phyloP scores from a whole-genome alignment of 2,888 invertebrate species.

The Anthrax anthrax region DNA sequence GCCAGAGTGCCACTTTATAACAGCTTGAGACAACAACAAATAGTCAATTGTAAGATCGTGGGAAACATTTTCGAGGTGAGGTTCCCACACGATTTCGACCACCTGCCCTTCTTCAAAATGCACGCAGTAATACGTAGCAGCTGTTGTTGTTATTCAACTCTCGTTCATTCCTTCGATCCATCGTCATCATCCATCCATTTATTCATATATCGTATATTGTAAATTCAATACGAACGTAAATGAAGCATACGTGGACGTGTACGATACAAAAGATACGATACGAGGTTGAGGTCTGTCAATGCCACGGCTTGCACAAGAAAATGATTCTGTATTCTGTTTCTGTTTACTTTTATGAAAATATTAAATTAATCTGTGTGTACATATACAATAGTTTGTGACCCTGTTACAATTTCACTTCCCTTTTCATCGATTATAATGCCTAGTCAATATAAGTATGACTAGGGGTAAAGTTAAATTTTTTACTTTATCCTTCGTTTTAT shows the following conservation, averaged over 20 bases:
- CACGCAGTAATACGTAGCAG: constrained; percentile 28
- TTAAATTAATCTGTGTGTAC: too few relatives aligned
- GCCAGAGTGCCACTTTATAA: not conserved
- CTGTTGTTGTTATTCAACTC: constrained; percentile 22
- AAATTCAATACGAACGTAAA: too few relatives aligned
- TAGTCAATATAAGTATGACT: too few relatives aligned
- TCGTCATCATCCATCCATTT: not conserved
- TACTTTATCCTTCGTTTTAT: too few relatives aligned
- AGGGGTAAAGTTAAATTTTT: too few relatives aligned
- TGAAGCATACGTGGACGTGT: too few relatives aligned
- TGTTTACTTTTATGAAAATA: too few relatives aligned
- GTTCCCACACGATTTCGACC: constrained; percentile 34
- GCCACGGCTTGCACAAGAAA: not conserved
- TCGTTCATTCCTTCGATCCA: constrained; percentile 11
- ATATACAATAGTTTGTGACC: too few relatives aligned
- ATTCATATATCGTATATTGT: too few relatives aligned
- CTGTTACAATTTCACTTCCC: too few relatives aligned
- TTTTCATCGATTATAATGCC: too few relatives aligned
- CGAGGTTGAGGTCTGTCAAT: not conserved
- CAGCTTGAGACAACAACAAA: not conserved
- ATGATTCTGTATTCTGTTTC: too few relatives aligned
- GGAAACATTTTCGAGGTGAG: constrained; percentile 34
- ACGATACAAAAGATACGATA: not conserved
- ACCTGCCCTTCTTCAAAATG: constrained; percentile 18
- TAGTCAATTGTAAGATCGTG: constrained; percentile 21